Evolutionary conservation across 2,113 vertebrate species (phyloP).

Genomic region (Bungarus multicinctus): DNA sequence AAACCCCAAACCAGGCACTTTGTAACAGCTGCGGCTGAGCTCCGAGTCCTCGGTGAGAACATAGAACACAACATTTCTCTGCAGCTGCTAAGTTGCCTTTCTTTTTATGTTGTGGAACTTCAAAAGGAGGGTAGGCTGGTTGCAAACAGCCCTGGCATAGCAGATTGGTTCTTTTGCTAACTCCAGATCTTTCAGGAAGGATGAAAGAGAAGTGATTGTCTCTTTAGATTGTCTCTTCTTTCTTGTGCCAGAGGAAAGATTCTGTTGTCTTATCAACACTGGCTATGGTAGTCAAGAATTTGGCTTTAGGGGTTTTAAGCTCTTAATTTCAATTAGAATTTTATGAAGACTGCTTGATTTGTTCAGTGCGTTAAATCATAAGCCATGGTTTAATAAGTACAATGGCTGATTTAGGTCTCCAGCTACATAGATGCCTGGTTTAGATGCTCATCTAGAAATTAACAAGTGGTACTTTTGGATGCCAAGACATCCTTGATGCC

Average conservation of each 20-base stretch:
- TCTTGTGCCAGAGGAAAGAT: neutral
- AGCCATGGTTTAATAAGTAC: too few species aligned
- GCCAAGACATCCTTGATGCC: too few species aligned
- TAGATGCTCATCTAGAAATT: too few species aligned
- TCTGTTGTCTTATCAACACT: neutral
- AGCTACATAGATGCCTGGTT: too few species aligned
- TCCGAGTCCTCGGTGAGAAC: conserved; percentile 86
- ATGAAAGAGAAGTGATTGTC: neutral
- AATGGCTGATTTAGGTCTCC: too few species aligned
- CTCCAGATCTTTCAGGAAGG: neutral
- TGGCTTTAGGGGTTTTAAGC: neutral
- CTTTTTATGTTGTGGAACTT: neutral
- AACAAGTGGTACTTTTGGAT: too few species aligned
- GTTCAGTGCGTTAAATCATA: too few species aligned
- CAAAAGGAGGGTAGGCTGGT: neutral
- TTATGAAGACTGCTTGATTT: neutral
- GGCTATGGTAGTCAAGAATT: neutral
- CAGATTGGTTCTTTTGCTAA: neutral
- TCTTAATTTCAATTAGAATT: neutral
- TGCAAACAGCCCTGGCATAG: accelerated
- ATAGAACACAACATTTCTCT: neutral
- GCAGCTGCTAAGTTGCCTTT: neutral
- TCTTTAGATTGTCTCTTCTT: neutral
- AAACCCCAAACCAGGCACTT: conserved; percentile 92
- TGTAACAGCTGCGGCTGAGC: conserved; percentile 83